phyloP scores from a whole-genome alignment of 2,113 vertebrate species.

The Mobula hypostoma region DNA sequence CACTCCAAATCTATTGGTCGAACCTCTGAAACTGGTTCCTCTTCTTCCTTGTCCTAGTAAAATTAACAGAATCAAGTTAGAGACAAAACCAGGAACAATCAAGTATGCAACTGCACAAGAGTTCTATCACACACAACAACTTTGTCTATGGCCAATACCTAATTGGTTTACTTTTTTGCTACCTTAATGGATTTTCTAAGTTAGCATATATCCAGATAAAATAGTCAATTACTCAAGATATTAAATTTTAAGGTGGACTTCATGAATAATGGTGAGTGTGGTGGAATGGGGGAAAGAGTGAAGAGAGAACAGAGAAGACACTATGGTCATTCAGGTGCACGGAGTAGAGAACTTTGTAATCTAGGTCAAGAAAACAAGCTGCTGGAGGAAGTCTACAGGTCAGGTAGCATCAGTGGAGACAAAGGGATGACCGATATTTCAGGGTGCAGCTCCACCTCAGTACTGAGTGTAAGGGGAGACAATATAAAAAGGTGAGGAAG shows the following conservation, averaged over 20 bases:
- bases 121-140: not conserved
- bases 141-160: not conserved
- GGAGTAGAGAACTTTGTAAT: not conserved
- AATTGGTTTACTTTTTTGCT: not conserved
- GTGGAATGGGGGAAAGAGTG: too few relatives aligned
- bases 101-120: not conserved
- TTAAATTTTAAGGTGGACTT: not conserved
- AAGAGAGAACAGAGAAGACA: not conserved
- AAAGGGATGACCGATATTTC: too few relatives aligned
- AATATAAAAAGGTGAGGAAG: too few relatives aligned
- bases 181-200: not conserved
- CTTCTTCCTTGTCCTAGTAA: not conserved
- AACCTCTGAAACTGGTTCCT: slow-evolving; percentile 23
- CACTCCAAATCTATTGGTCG: not conserved
- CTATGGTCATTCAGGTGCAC: not conserved
- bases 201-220: not conserved
- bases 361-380: not conserved
- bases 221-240: not conserved
- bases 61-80: not conserved
- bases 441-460: too few relatives aligned
- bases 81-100: not conserved
- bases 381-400: too few relatives aligned
- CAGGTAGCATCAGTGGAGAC: too few relatives aligned
- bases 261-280: not conserved
- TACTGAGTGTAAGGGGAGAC: too few relatives aligned